Evolutionary conservation across 2,113 vertebrate species (phyloP).

Genomic region (Lepisosteus osseus): DNA sequence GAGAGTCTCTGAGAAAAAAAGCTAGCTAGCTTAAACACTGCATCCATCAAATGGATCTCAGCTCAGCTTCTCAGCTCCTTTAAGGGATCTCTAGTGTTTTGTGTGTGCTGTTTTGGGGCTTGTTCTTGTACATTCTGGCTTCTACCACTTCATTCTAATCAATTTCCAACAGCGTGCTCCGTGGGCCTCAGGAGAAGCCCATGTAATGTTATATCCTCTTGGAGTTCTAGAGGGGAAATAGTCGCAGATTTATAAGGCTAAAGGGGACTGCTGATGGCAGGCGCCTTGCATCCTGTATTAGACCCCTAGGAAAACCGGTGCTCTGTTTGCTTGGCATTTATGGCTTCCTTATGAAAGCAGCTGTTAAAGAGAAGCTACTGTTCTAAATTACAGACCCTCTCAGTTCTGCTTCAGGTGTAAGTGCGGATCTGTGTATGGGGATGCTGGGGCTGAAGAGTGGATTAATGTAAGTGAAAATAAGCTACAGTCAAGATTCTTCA

Average conservation of each 20-base stretch:
- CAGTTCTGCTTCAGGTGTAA: neutral
- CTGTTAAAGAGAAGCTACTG: neutral
- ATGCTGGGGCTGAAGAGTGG: too few species aligned
- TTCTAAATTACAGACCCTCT: neutral
- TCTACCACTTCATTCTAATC: neutral
- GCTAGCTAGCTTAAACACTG: too few species aligned
- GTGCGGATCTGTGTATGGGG: neutral
- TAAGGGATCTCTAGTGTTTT: neutral
- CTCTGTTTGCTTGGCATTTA: slow-evolving; percentile 33
- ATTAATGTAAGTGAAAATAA: too few species aligned
- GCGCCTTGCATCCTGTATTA: slow-evolving; percentile 29
- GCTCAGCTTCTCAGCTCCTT: neutral
- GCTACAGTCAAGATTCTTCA: too few species aligned
- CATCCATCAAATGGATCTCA: too few species aligned
- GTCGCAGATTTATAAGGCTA: slow-evolving; percentile 44
- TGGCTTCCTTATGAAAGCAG: slow-evolving; percentile 25
- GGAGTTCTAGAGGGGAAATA: slow-evolving; percentile 45
- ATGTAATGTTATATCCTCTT: slow-evolving; percentile 47
- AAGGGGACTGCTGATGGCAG: slow-evolving; percentile 32
- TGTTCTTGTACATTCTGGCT: neutral
- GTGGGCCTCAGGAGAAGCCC: slow-evolving; percentile 27
- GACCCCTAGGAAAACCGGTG: slow-evolving; percentile 32
- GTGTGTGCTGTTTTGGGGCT: neutral
- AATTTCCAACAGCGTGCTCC: slow-evolving; percentile 14
- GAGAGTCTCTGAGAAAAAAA: too few species aligned